phyloP scores from a whole-genome alignment of 37 sponge, comb jelly and placozoan species.

The Cladorhizidae sp. region DNA sequence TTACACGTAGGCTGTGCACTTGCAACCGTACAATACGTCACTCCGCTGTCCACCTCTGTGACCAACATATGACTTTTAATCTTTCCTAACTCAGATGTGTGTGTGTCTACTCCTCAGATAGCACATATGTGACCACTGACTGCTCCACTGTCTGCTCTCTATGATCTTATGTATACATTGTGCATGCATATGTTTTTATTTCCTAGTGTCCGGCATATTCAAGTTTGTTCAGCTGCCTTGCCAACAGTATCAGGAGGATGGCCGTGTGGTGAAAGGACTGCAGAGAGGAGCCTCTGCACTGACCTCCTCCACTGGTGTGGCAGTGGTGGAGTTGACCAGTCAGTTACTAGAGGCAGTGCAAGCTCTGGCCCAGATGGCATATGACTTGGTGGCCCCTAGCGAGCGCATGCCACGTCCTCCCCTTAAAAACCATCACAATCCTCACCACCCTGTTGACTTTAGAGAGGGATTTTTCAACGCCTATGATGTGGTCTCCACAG shows the following conservation, averaged over 20 bases:
- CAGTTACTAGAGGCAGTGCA: constrained; percentile 75
- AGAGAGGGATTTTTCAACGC: constrained; percentile 91
- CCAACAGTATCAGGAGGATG: constrained; percentile 97
- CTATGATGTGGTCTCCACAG: constrained; percentile 73
- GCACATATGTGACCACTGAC: neutral
- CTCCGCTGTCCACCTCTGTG: too few relatives aligned
- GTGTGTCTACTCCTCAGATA: neutral
- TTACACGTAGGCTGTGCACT: too few relatives aligned
- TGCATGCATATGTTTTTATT: constrained; percentile 1
- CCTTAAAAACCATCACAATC: constrained; percentile 29
- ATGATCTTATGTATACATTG: too few relatives aligned
- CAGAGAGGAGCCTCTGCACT: constrained; percentile 92
- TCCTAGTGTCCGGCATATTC: constrained; percentile 77
- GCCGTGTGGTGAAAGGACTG: constrained; percentile 88
- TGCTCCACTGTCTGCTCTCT: neutral
- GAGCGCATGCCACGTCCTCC: constrained; percentile 10
- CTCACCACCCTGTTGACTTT: constrained; percentile 78
- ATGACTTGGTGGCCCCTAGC: constrained; percentile 61
- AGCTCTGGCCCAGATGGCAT: constrained; percentile 76
- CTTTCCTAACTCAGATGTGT: too few relatives aligned
- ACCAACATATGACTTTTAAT: too few relatives aligned
- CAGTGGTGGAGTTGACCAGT: constrained; percentile 85
- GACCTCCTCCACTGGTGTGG: constrained; percentile 85
- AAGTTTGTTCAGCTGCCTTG: constrained; percentile 92
- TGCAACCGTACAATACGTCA: too few relatives aligned